phyloP scores from a whole-genome alignment of 2,113 vertebrate genomes.

The Mungos mungo region DNA sequence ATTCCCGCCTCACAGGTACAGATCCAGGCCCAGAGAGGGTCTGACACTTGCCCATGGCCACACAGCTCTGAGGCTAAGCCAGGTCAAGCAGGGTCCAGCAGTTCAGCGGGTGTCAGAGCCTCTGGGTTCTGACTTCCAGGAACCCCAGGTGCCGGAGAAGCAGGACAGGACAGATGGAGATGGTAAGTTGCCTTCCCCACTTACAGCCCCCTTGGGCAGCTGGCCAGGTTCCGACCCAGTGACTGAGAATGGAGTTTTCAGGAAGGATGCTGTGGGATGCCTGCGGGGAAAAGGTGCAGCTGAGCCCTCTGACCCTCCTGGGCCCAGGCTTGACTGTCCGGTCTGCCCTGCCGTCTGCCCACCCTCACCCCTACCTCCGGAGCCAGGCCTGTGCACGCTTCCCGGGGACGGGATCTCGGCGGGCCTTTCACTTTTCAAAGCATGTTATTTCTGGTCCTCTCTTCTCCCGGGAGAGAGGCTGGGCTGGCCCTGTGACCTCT shows the following conservation, averaged over 20 bases:
- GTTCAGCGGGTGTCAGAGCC: no score
- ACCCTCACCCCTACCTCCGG: not conserved
- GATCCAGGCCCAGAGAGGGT: not conserved
- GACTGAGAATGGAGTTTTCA: slow-evolving; percentile 7
- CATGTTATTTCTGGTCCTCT: not conserved
- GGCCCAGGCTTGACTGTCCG: fast-evolving
- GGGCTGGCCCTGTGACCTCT: not conserved
- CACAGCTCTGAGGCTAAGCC: not conserved
- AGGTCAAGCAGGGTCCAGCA: not conserved
- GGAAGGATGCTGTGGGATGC: not conserved
- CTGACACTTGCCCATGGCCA: not conserved
- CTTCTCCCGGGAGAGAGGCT: fast-evolving
- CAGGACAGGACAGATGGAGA: not conserved
- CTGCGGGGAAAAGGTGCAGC: fast-evolving
- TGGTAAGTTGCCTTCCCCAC: not conserved
- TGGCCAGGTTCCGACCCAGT: not conserved
- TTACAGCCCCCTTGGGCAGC: not conserved
- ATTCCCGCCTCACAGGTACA: not conserved
- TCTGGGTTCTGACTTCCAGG: not conserved
- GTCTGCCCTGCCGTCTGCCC: not conserved
- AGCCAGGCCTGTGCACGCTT: not conserved
- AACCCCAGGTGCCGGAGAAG: not conserved
- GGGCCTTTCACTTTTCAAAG: fast-evolving
- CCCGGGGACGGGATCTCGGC: not conserved
- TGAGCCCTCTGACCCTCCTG: not conserved